phyloP scores from a whole-genome alignment of 2,888 invertebrate genomes.

The Adelognathus sp. region DNA sequence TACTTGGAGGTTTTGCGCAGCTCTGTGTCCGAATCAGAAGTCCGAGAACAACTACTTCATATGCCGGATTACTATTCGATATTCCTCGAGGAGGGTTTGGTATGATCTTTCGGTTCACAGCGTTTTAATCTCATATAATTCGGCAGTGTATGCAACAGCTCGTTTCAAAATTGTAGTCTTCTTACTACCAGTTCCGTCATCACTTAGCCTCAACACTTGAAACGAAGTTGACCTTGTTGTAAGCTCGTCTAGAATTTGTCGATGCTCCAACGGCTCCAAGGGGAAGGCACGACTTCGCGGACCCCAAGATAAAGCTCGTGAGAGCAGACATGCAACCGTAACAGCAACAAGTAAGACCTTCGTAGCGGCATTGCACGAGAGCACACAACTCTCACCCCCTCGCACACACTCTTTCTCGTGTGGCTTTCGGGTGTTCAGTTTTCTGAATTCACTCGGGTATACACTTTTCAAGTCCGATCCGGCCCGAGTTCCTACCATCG shows the following conservation, averaged over 20 bases:
- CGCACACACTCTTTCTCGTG: no score
- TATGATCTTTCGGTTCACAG: not conserved
- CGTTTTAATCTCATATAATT: no score
- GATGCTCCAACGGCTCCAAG: slow-evolving; percentile 57
- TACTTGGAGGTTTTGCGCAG: no score
- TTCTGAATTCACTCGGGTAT: slow-evolving; percentile 57
- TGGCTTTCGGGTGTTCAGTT: slow-evolving; percentile 48
- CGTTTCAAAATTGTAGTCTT: no score
- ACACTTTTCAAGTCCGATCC: slow-evolving; percentile 49
- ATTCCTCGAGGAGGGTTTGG: no score
- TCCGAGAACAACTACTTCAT: no score
- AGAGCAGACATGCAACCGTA: slow-evolving; percentile 77
- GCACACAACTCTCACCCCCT: slow-evolving; percentile 51
- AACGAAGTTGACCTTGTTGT: not conserved
- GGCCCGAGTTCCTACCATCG: not conserved
- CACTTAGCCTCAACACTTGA: not conserved
- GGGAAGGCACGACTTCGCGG: slow-evolving; percentile 68
- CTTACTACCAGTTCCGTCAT: not conserved
- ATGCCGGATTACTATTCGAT: no score
- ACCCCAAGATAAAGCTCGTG: slow-evolving; percentile 56
- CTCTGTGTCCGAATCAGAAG: no score
- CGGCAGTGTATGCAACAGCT: no score
- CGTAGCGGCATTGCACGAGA: slow-evolving; percentile 66
- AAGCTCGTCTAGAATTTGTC: slow-evolving; percentile 34
- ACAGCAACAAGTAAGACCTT: slow-evolving; percentile 79